Evolutionary conservation across 2,797 vertebrate genomes (phyloP), one percentile per base, ranked within the genome.

Genomic region (Dendrocincla tyrannina): DNA sequence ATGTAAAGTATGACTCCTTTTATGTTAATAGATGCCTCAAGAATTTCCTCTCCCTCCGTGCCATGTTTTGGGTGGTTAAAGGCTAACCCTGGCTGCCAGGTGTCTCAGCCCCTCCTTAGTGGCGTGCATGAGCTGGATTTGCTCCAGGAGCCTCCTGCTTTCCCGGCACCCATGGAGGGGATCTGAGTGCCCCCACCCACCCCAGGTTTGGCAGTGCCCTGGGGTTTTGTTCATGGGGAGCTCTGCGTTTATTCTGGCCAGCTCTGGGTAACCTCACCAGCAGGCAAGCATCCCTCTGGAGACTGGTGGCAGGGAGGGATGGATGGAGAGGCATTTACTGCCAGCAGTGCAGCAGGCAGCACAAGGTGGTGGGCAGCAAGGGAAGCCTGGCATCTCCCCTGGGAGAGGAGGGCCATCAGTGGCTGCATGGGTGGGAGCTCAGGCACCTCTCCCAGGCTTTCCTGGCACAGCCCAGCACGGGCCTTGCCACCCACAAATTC

Each of bases 1-100:
- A 92, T 0, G 0, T 77, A 44, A 93, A 91, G 72, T 75, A 72
- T 2, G n/a, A 64, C 58, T 92, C 91, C 87, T 93, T 85, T 88
- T 88, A 70, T 83, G 84, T 95, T 95, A 89, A 58, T 77, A 56
- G 87, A 66, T 83, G 78, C 95, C 92, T 95, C 81, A 80, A 89
- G 92, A 94, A 91, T 92, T 95, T 93, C 87, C 79, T 91, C 73
- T 85, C 58, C 42, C 73, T 83, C 49, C 1, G 1, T 69, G 72
- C 47, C 2, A 1, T 49, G 64, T 75, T 94, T 91, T 67, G 42
- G 52, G 64, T 64, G 81, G 95, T 92, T 96, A 94, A 95, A 94
- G 58, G 56, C 77, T 94, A 87, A 88, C 59, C 28, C 60, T 33
- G 58, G 64, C 93, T 19, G 7, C 50, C 9, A 30, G 83, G 70